phyloP scores from a whole-genome alignment of 1,140 invertebrate genomes.

The Halictus rubicundus region DNA sequence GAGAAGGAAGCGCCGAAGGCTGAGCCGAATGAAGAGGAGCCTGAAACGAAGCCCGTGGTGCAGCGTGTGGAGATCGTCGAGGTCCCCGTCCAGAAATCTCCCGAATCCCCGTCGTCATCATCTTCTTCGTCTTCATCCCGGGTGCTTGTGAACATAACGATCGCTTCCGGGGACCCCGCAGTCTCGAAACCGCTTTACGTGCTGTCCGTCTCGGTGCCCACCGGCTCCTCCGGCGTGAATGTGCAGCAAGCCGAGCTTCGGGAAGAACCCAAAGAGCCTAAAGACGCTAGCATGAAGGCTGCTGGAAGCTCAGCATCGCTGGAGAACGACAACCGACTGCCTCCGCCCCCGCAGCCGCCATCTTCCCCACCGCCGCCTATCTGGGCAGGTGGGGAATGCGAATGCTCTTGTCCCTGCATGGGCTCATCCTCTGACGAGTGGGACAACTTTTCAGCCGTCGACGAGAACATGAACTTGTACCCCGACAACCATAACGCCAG shows the following conservation, averaged over 20 bases:
- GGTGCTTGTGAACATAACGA: slow-evolving; percentile 88
- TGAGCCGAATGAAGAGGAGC: not conserved
- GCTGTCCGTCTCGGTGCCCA: slow-evolving; percentile 87
- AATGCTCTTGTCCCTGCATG: slow-evolving; percentile 87
- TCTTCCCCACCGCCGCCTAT: slow-evolving; percentile 68
- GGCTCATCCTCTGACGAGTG: slow-evolving; percentile 77
- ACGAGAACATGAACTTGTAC: slow-evolving; percentile 38
- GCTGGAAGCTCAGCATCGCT: slow-evolving; percentile 51
- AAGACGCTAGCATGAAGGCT: slow-evolving; percentile 59
- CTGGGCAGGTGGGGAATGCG: slow-evolving; percentile 85
- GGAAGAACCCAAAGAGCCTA: not conserved
- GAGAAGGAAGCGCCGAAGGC: not conserved
- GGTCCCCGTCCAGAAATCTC: slow-evolving; percentile 49
- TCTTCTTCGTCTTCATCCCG: slow-evolving; percentile 62
- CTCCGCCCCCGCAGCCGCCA: slow-evolving; percentile 62
- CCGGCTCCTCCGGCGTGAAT: slow-evolving; percentile 71
- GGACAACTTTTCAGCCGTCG: slow-evolving; percentile 71
- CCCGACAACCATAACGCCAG: slow-evolving; percentile 7
- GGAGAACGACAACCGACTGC: slow-evolving; percentile 46
- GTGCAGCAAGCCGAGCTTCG: slow-evolving; percentile 31
- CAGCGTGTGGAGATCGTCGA: slow-evolving; percentile 54
- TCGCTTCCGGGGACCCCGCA: slow-evolving; percentile 83
- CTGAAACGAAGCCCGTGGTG: slow-evolving; percentile 22
- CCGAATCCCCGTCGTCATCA: not conserved
- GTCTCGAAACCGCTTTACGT: slow-evolving; percentile 85